Percentiles rank a stretch among this genome's conserved stretches.
phyloP scores from a whole-genome alignment of 2,113 vertebrate species.

The Ciconia stormi region DNA sequence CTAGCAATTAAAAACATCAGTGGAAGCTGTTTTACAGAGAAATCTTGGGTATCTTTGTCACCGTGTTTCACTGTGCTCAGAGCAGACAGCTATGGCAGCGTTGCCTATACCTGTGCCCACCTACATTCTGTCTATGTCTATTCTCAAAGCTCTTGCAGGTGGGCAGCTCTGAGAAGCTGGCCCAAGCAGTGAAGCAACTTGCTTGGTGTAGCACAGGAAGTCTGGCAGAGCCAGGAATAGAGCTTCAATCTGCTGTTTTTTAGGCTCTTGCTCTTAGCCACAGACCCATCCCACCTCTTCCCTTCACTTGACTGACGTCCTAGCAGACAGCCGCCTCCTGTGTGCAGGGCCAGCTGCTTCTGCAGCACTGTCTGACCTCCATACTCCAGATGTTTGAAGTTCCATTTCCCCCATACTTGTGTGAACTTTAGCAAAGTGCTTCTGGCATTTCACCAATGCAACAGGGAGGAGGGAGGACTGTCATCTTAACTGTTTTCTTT shows the following conservation, averaged over 20 bases:
- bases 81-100: background rate
- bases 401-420: conserved; percentile 43
- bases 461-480: background rate
- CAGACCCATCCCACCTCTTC: background rate
- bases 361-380: conserved; percentile 10
- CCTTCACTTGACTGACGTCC: background rate
- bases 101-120: background rate
- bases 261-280: background rate
- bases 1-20: background rate
- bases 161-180: background rate
- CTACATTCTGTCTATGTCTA: background rate
- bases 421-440: conserved; percentile 46
- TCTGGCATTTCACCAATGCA: conserved; percentile 56
- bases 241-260: conserved; percentile 2
- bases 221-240: conserved; percentile 34
- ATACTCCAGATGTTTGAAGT: conserved; percentile 62
- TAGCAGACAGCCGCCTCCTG: conserved; percentile 5
- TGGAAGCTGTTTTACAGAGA: background rate
- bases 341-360: conserved; percentile 33
- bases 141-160: background rate
- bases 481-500: conserved; percentile 7
- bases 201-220: background rate
- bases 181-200: background rate
- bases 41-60: background rate
- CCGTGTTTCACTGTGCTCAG: background rate